Evolutionary conservation across 2,797 vertebrate species (phyloP), one percentile per base, ranked within the genome.

Genomic region (Bryconaethiops microstoma): DNA sequence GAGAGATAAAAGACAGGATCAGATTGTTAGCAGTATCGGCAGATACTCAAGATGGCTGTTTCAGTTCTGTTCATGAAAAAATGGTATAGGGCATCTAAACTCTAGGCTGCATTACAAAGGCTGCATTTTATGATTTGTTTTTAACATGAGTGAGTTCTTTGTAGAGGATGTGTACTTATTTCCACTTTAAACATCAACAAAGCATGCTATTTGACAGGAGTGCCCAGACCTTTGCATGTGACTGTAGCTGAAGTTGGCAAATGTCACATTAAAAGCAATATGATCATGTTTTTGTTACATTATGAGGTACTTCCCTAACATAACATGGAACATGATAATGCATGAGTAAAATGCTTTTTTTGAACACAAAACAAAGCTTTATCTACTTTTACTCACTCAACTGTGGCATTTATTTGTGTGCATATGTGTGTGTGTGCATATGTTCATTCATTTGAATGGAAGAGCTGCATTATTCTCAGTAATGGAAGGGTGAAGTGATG

Each of bases 401-500:
- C 6, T 42, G 2, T 42, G 19, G 9, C 13, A 29, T 7, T 55
- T 62, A n/a, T 70, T 39, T 59, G 42, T 10, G 14, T 60, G 52
- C 17, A 12, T 35, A 13, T 39, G 13, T 64, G 63, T 64, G 25
- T 55, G 40, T 45, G 17, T 23, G 21, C 60, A 35, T 63, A 54
- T 12, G 16, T 48, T 21, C 7, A 5, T 35, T 77, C 63, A 71
- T 83, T 79, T 81, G 50, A 76, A 83, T 78, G 42, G 62, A 75
- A 16, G n/a, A 65, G 52, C 45, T 78, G 64, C 50, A 63, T 57
- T 72, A 76, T 78, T 65, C 55, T 60, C 71, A 75, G 63, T 76
- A 83, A 81, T 57, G 75, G 79, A 82, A 64, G 50, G 29, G n/a
- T n/a, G 60, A 70, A 70, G 63, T 69, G 71, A 82, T 80, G 88